A percentile compares a stretch with the other conserved stretches of the same genome.
phyloP scores from a whole-genome alignment of 2,797 vertebrate genomes.

The Sebastes kiyomatsui region DNA sequence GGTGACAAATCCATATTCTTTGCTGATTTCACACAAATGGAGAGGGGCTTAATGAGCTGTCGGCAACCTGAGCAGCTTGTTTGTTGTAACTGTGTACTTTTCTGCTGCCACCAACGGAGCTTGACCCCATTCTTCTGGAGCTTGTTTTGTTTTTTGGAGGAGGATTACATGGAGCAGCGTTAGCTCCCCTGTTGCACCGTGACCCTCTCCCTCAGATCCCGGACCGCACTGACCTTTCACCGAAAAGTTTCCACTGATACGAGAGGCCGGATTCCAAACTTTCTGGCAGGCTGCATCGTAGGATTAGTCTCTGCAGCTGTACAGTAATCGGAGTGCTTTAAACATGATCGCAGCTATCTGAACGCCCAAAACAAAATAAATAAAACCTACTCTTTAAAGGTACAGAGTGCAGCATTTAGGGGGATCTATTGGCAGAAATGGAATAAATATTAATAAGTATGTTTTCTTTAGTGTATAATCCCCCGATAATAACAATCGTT shows the following conservation, averaged over 20 bases:
- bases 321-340: constrained; percentile 5
- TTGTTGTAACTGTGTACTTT: neutral
- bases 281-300: constrained; percentile 22
- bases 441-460: too few relatives aligned
- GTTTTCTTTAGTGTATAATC: too few relatives aligned
- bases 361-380: neutral
- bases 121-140: constrained; percentile 39
- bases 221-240: constrained; percentile 56
- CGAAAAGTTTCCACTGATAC: constrained; percentile 58
- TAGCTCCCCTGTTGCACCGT: neutral
- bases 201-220: constrained; percentile 3
- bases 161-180: constrained; percentile 11
- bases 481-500: too few relatives aligned
- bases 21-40: neutral
- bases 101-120: neutral
- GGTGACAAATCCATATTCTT: neutral
- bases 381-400: too few relatives aligned
- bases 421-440: too few relatives aligned
- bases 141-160: constrained; percentile 37
- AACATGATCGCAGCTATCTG: constrained; percentile 14
- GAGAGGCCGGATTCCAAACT: constrained; percentile 36
- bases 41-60: neutral
- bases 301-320: constrained; percentile 24
- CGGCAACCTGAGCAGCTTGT: constrained; percentile 2
- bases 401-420: too few relatives aligned